A percentile compares a stretch with the other conserved stretches of the same genome.
These are phyloP conservation scores for Sitophilus oryzae DNA, from an alignment of 1,140 invertebrate species.

Conservation along the genomic window DNA sequence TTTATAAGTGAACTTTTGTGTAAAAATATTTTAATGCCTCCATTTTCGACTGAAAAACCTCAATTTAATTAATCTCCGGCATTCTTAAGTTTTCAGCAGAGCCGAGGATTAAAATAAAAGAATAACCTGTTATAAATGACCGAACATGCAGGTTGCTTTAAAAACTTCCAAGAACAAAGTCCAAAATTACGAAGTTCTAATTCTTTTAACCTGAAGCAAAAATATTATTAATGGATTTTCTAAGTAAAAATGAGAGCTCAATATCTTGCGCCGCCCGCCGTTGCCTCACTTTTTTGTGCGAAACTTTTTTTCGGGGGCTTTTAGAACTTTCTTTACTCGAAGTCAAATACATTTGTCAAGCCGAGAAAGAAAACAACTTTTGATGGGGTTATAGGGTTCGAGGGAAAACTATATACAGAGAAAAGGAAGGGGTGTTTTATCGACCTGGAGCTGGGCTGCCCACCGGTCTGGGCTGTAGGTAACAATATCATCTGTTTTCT, in stretches of 20 bases:
- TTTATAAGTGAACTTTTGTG: conserved; percentile 26
- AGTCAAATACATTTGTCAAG: conserved; percentile 34
- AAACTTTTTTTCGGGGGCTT: conserved; percentile 16
- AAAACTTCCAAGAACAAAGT: conserved; percentile 26
- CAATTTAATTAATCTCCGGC: conserved; percentile 27
- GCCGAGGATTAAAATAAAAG: conserved; percentile 24
- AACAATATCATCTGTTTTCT: conserved; percentile 36
- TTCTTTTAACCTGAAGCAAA: conserved; percentile 37
- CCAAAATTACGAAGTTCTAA: conserved; percentile 36
- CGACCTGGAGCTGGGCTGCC: conserved; percentile 26
- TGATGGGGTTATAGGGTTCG: conserved; percentile 24
- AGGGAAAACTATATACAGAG: conserved; percentile 21
- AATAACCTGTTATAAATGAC: conserved; percentile 33
- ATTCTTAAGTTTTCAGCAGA: conserved; percentile 30
- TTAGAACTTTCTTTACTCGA: conserved; percentile 23
- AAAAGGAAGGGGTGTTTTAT: conserved; percentile 27
- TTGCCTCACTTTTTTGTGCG: conserved; percentile 21
- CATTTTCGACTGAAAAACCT: conserved; percentile 19
- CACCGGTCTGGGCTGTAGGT: conserved; percentile 33
- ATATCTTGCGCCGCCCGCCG: conserved; percentile 27
- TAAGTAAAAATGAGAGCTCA: conserved; percentile 34
- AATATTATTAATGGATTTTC: conserved; percentile 40
- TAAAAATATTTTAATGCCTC: conserved; percentile 25
- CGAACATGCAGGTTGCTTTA: conserved; percentile 31
- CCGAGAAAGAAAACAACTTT: conserved; percentile 29